phyloP scores from a whole-genome alignment of 2,888 invertebrate species.

The Rhynchonema sp. region DNA sequence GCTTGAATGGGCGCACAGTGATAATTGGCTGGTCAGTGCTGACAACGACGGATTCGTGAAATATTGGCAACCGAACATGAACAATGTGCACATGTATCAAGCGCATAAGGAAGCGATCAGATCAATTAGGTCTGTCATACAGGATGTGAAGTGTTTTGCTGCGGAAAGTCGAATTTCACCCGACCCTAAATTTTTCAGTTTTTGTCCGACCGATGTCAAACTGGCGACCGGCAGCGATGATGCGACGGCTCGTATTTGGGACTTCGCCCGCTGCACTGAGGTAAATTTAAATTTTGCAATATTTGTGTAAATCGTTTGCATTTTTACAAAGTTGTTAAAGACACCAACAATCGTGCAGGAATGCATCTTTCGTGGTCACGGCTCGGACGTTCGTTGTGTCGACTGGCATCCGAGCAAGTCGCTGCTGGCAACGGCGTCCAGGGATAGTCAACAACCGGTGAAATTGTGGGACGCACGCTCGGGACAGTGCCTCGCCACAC shows the following conservation, averaged over 20 bases:
- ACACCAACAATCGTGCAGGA: too few species aligned
- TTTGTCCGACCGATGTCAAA: conserved; percentile 94
- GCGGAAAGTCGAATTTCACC: too few species aligned
- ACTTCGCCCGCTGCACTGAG: conserved; percentile 79
- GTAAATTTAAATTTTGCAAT: too few species aligned
- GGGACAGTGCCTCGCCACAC: conserved; percentile 76
- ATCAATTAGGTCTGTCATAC: conserved; percentile 60
- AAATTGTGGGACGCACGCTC: conserved; percentile 98
- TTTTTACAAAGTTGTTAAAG: too few species aligned
- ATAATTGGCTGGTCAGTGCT: conserved; percentile 98
- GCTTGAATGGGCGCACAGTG: conserved; percentile 98
- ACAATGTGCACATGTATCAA: conserved; percentile 99
- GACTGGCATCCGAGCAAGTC: conserved; percentile 99
- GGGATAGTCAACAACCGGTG: conserved; percentile 97
- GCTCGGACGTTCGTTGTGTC: conserved; percentile 36
- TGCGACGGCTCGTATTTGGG: conserved; percentile 94
- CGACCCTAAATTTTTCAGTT: conserved; percentile 42
- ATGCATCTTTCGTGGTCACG: conserved; percentile 46
- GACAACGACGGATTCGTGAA: conserved; percentile 97
- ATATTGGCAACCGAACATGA: conserved; percentile 99
- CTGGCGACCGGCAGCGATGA: conserved; percentile 98
- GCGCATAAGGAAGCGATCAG: conserved; percentile 98
- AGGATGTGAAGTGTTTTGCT: background rate
- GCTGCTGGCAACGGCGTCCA: conserved; percentile 66
- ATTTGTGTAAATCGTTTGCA: too few species aligned